phyloP scores from a whole-genome alignment of 2,888 invertebrate species.

The Eristalinus sepulchralis region DNA sequence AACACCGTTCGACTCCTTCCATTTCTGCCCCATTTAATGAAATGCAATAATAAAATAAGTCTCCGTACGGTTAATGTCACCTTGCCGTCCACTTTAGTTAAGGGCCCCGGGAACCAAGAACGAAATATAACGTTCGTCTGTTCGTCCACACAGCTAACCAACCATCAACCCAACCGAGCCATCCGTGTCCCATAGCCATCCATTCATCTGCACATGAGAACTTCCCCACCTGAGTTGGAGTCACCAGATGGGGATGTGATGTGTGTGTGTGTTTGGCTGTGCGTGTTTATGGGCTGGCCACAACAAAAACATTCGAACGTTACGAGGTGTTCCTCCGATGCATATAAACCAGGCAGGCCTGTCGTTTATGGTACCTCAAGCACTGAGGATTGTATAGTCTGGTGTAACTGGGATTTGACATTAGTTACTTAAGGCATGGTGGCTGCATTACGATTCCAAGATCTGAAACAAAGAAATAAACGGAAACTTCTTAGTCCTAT shows the following conservation, averaged over 20 bases:
- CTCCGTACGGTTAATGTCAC: slow-evolving; percentile 65
- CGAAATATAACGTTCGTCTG: slow-evolving; percentile 39
- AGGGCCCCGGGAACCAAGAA: slow-evolving; percentile 41
- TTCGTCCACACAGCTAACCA: neutral
- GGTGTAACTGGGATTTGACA: slow-evolving; percentile 16
- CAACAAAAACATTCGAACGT: slow-evolving; percentile 27
- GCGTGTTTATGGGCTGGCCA: slow-evolving; percentile 42
- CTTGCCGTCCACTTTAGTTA: slow-evolving; percentile 64
- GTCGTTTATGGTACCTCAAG: neutral
- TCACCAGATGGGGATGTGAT: neutral
- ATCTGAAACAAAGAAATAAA: neutral
- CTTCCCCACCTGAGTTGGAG: slow-evolving; percentile 23
- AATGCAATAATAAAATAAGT: slow-evolving; percentile 67
- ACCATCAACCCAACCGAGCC: neutral
- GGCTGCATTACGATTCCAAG: slow-evolving; percentile 33
- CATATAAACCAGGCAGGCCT: neutral
- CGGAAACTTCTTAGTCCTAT: slow-evolving; percentile 17
- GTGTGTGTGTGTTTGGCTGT: neutral
- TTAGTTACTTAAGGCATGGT: slow-evolving; percentile 3
- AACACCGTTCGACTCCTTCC: neutral
- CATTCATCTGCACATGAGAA: slow-evolving; percentile 33
- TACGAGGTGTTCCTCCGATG: slow-evolving; percentile 14
- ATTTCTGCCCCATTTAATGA: slow-evolving; percentile 47
- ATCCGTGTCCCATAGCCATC: slow-evolving; percentile 22
- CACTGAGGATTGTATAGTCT: neutral